Evolutionary conservation across 2,888 invertebrate species (phyloP), one percentile per base, ranked within the genome.

Genomic region (Lysandra bellargus): DNA sequence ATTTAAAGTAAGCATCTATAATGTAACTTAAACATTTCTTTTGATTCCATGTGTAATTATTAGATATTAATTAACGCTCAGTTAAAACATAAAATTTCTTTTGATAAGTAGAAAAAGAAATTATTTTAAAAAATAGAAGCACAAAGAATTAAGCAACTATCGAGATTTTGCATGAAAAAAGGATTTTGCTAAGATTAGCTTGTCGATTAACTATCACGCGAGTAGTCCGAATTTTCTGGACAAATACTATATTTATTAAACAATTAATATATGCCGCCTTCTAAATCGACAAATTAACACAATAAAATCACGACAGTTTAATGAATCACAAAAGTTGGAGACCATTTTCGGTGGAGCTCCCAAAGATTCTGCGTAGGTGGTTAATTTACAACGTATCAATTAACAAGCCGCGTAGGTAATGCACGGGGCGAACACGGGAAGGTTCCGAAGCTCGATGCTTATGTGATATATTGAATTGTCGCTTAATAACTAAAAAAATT

Each of bases 341-440:
- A 80, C 80, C 81, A 81, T 81, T 79, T 81, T 81, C 53, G 81
- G 81, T 33, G 60, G 69, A 81, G 78, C 79, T 61, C 69, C 79
- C 61, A 69, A 72, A 78, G 77, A 85, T 86, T 85, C 85, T 85
- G 87, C 88, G 91, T 91, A 87, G 90, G 89, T 61, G 61, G 79
- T 69, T 78, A 53, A 44, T 79, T 79, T 53, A 76, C 7, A 61
- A 60, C 37, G 49, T 53, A 40, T 74, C 78, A 79, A 78, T 86
- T 86, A 85, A 85, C 85, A 89, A 87, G 88, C 86, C 87, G 64
- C 17, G 4, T 69, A 69, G 69, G 33, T 69, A 17, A 69, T 33
- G 37, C 33, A 69, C 33, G 33, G 14, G 37, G 12, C 30, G 12
- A 69, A 69, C 4, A 12, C 64, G 14, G 64, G 64, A 14, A 9